These are phyloP conservation scores for Pseudomyrmex sp. DNA, from an alignment of 1,140 invertebrate species.

Conservation along the genomic window DNA sequence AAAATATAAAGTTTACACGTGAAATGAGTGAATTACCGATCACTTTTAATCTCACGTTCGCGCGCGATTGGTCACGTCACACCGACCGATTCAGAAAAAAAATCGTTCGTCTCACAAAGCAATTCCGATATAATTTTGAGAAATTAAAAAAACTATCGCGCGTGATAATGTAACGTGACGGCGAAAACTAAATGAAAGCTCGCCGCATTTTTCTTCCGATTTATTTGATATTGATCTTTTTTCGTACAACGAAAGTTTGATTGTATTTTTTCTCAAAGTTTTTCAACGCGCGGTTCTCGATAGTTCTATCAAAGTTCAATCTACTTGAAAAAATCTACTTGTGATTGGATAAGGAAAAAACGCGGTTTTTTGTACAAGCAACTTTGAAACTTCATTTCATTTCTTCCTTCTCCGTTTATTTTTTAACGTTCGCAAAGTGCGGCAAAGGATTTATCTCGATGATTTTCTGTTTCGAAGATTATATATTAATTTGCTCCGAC, in stretches of 20 bases:
- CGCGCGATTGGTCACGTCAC: slow-evolving; percentile 1
- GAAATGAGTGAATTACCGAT: slow-evolving; percentile 39
- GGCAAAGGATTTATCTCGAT: too few relatives aligned
- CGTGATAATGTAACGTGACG: too few relatives aligned
- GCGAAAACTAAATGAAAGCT: not conserved
- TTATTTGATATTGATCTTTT: not conserved
- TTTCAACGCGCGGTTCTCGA: not conserved
- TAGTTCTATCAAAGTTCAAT: not conserved
- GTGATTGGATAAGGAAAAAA: slow-evolving; percentile 12
- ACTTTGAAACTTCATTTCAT: not conserved
- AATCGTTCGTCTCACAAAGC: too few relatives aligned
- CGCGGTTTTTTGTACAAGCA: slow-evolving; percentile 13
- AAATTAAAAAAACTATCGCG: too few relatives aligned
- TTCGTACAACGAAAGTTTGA: not conserved
- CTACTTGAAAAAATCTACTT: not conserved
- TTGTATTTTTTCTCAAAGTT: not conserved
- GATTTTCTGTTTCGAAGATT: too few relatives aligned
- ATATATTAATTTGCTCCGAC: too few relatives aligned
- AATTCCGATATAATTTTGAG: too few relatives aligned
- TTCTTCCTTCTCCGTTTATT: not conserved
- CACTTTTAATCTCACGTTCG: slow-evolving; percentile 32
- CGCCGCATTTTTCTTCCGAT: not conserved
- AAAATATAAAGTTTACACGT: slow-evolving; percentile 30
- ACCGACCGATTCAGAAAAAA: too few relatives aligned
- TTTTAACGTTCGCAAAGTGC: not conserved